Evolutionary conservation across 2,888 invertebrate species (phyloP).

Genomic region (Polydrusus cervinus): DNA sequence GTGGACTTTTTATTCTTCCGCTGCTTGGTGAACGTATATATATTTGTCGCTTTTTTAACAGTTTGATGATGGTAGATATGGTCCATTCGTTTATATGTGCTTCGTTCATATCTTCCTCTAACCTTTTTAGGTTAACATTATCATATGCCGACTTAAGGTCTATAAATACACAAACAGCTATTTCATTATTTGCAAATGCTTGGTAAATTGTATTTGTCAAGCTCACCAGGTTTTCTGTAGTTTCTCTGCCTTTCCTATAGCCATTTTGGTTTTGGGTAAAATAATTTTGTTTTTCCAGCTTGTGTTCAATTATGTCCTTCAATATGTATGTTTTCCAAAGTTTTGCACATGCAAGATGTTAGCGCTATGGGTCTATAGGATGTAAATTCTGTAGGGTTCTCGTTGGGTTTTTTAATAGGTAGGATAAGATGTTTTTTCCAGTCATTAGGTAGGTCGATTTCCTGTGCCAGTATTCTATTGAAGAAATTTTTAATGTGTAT

Average conservation of each 20-base stretch:
- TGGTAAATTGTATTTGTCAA: not conserved
- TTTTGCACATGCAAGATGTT: not conserved
- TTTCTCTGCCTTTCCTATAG: not conserved
- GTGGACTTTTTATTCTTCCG: not conserved
- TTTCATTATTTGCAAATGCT: not conserved
- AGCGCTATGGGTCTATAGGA: not conserved
- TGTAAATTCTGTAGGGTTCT: not conserved
- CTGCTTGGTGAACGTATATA: not conserved
- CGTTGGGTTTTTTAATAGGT: not conserved
- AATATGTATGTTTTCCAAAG: not conserved
- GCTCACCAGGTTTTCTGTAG: not conserved
- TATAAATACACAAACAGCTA: not conserved
- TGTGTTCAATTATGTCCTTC: not conserved
- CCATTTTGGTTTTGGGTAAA: not conserved
- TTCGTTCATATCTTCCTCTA: not conserved
- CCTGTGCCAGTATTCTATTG: not conserved
- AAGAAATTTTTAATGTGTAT: not conserved
- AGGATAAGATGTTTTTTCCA: not conserved
- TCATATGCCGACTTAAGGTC: not conserved
- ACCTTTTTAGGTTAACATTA: not conserved
- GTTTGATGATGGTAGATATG: not conserved
- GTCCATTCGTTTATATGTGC: not conserved
- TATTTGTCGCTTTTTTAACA: not conserved
- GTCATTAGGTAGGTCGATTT: not conserved
- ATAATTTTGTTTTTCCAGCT: not conserved